Evolutionary conservation across 2,113 vertebrate genomes (phyloP), one percentile per base, ranked within the genome.

Genomic region (Catharus fuscescens): DNA sequence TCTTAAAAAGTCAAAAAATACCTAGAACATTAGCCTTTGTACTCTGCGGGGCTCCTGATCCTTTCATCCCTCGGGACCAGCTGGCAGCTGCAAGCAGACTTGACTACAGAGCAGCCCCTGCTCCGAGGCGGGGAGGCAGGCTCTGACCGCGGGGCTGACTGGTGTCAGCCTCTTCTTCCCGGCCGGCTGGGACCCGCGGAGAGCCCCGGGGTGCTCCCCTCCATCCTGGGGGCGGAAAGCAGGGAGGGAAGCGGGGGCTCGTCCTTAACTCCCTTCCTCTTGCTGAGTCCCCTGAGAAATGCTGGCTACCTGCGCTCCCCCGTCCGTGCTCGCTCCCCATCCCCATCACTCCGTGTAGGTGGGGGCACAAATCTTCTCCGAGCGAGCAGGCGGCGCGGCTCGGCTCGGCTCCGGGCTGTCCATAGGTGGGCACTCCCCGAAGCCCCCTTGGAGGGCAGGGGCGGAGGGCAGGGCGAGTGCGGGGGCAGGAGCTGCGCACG

Each of bases 361-460:
- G 44, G 60, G 32, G 38, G 57, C 17, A 10, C 52, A 28, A 31
- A 44, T 40, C 36, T 56, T 6, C 34, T 19, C 47, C 15, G 38
- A 86, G 71, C 2, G 32, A 23, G 78, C 48, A 10, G 77, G 14
- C 50, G 50, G 50, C 26, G 14, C 47, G 47, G 45, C 45, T 47
- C 47, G 47, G 67, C n/a, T 23, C 31, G 5, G 50, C 31, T 36
- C 5, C 21, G 48, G 18, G n/a, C 60, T 62, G 2, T 14, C 45
- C 14, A 0, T 2, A 5, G 1, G 14, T 12, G 7, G n/a, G 20
- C 31, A 19, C 6, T 20, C 31, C 40, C 28, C 47, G 5, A 11
- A 62, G 8, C 8, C 11, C 57, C 44, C 28, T 8, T 1, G 67
- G 53, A 38, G 18, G 47, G 42, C 54, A 32, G 6, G 10, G 34